Evolutionary conservation across 1,140 invertebrate species (phyloP).

Genomic region (Thaumetopoea pityocampa): DNA sequence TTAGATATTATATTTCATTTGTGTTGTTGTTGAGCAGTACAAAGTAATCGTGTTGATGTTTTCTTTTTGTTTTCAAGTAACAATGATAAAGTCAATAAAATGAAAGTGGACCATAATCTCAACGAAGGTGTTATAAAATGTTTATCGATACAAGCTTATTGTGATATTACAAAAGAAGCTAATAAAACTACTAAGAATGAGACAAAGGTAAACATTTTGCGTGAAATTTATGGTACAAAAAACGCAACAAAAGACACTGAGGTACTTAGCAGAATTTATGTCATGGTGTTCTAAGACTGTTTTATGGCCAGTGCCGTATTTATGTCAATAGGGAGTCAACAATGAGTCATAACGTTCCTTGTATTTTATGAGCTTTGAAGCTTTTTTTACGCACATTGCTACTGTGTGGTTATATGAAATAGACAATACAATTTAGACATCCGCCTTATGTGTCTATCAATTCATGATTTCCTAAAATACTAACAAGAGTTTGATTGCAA

Average conservation of each 20-base stretch:
- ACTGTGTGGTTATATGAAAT: conserved; percentile 7
- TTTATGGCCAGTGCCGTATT: conserved; percentile 17
- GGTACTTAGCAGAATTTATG: conserved; percentile 18
- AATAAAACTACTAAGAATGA: conserved; percentile 18
- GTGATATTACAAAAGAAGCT: conserved; percentile 8
- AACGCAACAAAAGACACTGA: conserved; percentile 11
- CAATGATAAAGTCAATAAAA: too few relatives aligned
- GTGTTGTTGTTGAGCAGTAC: too few relatives aligned
- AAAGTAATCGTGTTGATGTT: too few relatives aligned
- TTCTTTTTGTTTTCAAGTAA: too few relatives aligned
- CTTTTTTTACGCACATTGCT: conserved; percentile 8
- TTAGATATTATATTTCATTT: too few relatives aligned
- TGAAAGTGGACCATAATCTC: too few relatives aligned
- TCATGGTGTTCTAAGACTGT: conserved; percentile 17
- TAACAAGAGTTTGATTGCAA: too few relatives aligned
- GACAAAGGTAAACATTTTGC: conserved; percentile 20
- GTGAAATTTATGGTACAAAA: conserved; percentile 17
- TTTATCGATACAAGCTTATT: conserved; percentile 10
- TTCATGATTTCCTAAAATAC: too few relatives aligned
- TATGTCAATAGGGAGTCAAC: conserved; percentile 20
- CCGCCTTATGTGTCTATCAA: neutral
- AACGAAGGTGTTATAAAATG: conserved; percentile 7
- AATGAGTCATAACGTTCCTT: conserved; percentile 19
- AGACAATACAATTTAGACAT: conserved; percentile 12
- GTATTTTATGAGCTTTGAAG: conserved; percentile 16